Evolutionary conservation across 2,113 vertebrate species (phyloP), one percentile per base, ranked within the genome.

Genomic region (Leucosticte australis): DNA sequence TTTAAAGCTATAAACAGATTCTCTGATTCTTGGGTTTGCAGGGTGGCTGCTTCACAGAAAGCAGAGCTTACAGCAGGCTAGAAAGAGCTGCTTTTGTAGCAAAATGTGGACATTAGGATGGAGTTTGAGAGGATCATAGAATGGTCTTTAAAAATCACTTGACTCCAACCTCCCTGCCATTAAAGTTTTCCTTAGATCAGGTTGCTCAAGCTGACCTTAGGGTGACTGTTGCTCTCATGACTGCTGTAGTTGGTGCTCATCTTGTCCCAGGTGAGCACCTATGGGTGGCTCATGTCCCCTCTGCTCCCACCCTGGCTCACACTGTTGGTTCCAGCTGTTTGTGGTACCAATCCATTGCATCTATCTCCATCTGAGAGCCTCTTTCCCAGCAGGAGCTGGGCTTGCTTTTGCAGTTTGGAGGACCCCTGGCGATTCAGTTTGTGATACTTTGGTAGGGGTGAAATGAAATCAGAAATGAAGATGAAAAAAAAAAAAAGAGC

Each of bases 381-480:
- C 47, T 15, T 70, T 60, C 7, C 30, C 50, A 24, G 22, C 35
- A 59, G 16, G 17, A 67, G 4, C 62, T 53, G 28, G 44, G 5
- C 22, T 73, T 78, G 23, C 15, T 27, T 56, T 56, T 41, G 23
- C 21, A 68, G 4, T 49, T 41, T 44, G 59, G 27, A 68, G 64
- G 39, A 37, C 2, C 13, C 3, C 31, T 33, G 21, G 15, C 0
- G 0, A 74, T 59, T 59, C 60, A 60, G 5, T 33, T 37, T 50
- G 6, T 52, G 77, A 18, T 65, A 35, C 30, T 55, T 49, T 70
- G 44, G 28, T 3, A 9, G 64, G 52, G 33, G 35, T 60, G 62
- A 86, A 50, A 70, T 30, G 19, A 71, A 27, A 27, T 53, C 31
- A 73, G 31, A 68, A 85, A 55, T 35, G 33, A 65, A 59, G 22